A percentile compares a stretch with the other conserved stretches of the same genome.
These are phyloP conservation scores for Ranitomeya imitator DNA, from an alignment of 2,113 vertebrate species.

Conservation along the genomic window DNA sequence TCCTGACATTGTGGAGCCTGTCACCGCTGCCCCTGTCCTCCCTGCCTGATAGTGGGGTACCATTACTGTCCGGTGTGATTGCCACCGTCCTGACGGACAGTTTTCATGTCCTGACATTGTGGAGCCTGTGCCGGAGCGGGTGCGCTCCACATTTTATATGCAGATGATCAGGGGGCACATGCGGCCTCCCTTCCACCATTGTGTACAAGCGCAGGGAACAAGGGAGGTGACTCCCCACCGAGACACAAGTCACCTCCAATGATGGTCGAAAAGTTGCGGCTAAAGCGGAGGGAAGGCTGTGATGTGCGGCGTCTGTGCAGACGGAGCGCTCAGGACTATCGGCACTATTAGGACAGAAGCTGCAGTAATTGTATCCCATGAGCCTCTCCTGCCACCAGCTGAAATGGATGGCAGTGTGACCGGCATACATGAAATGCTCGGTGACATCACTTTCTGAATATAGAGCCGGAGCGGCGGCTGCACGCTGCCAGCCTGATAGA, in stretches of 20 bases:
- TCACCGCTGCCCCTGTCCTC: no score
- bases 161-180: neutral
- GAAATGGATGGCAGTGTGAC: slow-evolving; percentile 32
- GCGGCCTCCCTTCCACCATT: neutral
- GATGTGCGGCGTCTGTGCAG: slow-evolving; percentile 3
- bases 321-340: neutral
- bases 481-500: slow-evolving; percentile 4
- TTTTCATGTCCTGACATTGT: no score
- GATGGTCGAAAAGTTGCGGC: neutral
- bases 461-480: neutral
- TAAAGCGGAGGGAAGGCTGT: neutral
- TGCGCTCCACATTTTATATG: neutral
- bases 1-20: no score
- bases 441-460: slow-evolving; percentile 40
- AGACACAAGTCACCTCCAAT: neutral
- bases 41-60: no score
- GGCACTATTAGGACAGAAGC: slow-evolving; percentile 4
- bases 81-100: no score
- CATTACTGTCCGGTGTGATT: no score
- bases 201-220: neutral
- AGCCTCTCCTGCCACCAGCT: slow-evolving; percentile 39
- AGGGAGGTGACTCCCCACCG: neutral
- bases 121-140: neutral
- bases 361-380: slow-evolving; percentile 44
- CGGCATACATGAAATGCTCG: neutral